Evolutionary conservation across 2,888 invertebrate species (phyloP).

Genomic region (Himalopsyche anomala): DNA sequence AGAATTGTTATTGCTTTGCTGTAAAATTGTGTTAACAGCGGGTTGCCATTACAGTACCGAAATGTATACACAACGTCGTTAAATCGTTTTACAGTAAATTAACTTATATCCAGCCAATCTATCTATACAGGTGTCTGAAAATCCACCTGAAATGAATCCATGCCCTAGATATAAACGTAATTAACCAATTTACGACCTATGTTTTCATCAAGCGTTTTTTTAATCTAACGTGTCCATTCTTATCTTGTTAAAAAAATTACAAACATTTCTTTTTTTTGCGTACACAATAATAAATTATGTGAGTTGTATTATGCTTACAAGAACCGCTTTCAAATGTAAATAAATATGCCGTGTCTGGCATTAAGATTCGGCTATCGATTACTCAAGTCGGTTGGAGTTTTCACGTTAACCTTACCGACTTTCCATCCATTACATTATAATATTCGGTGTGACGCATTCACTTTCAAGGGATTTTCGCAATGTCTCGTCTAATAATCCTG

Average conservation of each 20-base stretch:
- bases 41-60: too few relatives aligned
- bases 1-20: too few relatives aligned
- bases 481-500: background rate
- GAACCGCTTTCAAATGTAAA: constrained; percentile 3
- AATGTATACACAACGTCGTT: too few relatives aligned
- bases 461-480: background rate
- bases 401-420: background rate
- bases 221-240: background rate
- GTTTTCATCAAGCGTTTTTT: background rate
- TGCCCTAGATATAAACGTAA: background rate
- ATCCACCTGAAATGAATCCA: background rate
- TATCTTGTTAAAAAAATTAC: background rate
- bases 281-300: constrained; percentile 1
- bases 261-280: background rate
- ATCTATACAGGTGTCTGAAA: background rate
- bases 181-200: background rate
- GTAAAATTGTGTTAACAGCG: too few relatives aligned
- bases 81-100: too few relatives aligned
- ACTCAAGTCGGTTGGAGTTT: background rate
- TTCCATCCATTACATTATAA: constrained; percentile 22
- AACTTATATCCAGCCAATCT: too few relatives aligned
- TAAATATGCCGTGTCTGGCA: background rate
- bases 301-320: background rate
- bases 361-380: constrained; percentile 8
- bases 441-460: constrained; percentile 7